Base-by-base conservation (phyloP, 2,113 vertebrate genomes). In the Lonchura striata region DNA sequence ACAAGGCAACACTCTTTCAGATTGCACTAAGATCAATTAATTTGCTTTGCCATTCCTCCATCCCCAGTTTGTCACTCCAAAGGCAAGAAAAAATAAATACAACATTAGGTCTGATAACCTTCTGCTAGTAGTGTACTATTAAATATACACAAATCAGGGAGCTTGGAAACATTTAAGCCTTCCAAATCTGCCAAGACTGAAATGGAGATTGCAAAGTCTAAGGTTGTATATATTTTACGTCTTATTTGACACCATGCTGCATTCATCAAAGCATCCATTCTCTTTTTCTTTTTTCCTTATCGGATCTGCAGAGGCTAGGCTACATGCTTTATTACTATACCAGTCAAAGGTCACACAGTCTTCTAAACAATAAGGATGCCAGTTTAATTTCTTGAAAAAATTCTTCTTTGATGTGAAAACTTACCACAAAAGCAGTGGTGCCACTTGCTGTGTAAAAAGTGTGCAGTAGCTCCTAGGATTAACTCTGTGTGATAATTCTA, bases 91-190 rank as follows among this genome's bases (percentile, higher is more conserved):
- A 82, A 74, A 33, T 50, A 95, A 70, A 54, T 37, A 78, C 41
- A 89, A 77, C 69, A 76, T 86, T 53, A 81, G 44, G 60, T 81
- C 77, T 27, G 75, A 88, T 94, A 93, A 80, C 76, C 82, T 95
- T 71, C 77, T 88, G 82, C 60, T 60, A 95, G 63, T 14, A 76
- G 52, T 28, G 59, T 70, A 60, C 59, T 82, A 90, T 78, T 94
- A 86, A 95, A 91, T n/a, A 78, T 19, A 88, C 47, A 90, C 52
- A 94, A 91, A 90, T 91, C 82, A 90, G 46, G 15, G 15, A 86
- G 42, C 41, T 16, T 78, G 53, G 42, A 88, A 85, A 85, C 53
- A 86, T 30, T 54, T 25, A 81, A 81, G 46, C 28, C 35, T 91
- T 90, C 37, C 64, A 83, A 74, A 83, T 90, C 71, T 92, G 59